Conservation (phyloP, 2,888 invertebrate species). For the Volucella inflata region DNA sequence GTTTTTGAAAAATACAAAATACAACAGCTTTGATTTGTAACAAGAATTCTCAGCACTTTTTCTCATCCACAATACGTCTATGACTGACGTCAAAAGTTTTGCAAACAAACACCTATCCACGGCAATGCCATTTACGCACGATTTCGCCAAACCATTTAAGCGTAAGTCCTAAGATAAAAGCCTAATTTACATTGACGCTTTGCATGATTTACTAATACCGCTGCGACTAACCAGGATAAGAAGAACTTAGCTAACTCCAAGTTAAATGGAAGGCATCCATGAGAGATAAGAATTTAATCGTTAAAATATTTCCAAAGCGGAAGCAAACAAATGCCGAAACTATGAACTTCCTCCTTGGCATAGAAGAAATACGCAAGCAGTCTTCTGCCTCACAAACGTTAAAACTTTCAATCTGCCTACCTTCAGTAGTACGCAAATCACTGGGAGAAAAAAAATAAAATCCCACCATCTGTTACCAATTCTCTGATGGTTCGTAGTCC, state of each 20-base stretch:
- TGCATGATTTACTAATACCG: conserved; percentile 13
- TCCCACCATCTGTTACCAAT: conserved; percentile 51
- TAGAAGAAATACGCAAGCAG: no score
- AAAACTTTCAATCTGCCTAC: conserved; percentile 38
- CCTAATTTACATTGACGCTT: conserved; percentile 10
- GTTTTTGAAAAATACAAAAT: no score
- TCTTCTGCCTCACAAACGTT: not conserved
- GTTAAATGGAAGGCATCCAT: conserved; percentile 33
- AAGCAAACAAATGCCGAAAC: conserved; percentile 42
- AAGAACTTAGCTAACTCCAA: conserved; percentile 1
- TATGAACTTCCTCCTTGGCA: conserved; percentile 44
- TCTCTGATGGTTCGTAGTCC: conserved; percentile 39
- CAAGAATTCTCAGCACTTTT: no score
- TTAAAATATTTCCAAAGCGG: conserved; percentile 24
- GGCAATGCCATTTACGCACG: not conserved
- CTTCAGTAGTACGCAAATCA: conserved; percentile 13
- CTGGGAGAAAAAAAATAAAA: conserved; percentile 12
- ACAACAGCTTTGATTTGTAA: no score
- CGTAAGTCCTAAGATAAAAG: conserved; percentile 24
- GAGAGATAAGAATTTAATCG: conserved; percentile 47
- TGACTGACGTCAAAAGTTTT: not conserved
- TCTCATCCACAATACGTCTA: no score
- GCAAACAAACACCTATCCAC: not conserved
- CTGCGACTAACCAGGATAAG: conserved; percentile 20
- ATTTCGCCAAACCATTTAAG: conserved; percentile 9